Conservation (phyloP, 2,797 vertebrate genomes). For the Gouania willdenowi region DNA sequence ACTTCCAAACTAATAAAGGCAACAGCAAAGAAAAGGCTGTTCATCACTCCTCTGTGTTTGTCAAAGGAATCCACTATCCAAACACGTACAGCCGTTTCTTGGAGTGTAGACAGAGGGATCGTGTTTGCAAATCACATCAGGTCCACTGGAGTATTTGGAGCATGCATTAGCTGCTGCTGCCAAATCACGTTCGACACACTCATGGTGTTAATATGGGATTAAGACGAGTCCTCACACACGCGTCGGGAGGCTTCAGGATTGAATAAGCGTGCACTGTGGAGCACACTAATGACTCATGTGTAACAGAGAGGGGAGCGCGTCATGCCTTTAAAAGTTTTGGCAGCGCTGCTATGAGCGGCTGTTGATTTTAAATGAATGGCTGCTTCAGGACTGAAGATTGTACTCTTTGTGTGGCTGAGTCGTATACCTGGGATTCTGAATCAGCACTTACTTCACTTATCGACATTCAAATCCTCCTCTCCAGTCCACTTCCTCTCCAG, state of each 20-base stretch:
- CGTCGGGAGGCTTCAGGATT: not conserved
- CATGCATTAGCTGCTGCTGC: not conserved
- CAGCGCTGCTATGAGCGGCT: constrained; percentile 14
- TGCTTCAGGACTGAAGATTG: no score
- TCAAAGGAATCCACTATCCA: constrained; percentile 12
- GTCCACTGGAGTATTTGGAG: not conserved
- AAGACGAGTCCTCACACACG: not conserved
- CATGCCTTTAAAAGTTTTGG: constrained; percentile 14
- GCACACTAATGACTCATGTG: constrained; percentile 15
- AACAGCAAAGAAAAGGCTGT: constrained; percentile 44
- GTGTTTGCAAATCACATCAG: constrained; percentile 1
- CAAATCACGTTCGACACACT: not conserved
- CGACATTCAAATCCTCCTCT: constrained; percentile 16
- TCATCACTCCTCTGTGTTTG: constrained; percentile 9
- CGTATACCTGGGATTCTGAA: constrained; percentile 41
- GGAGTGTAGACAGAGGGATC: constrained; percentile 1
- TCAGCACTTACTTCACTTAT: constrained; percentile 10
- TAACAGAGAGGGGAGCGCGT: constrained; percentile 14
- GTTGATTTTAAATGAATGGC: no score
- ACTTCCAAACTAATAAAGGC: constrained; percentile 53
- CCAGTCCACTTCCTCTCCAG: constrained; percentile 2
- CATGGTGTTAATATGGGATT: constrained; percentile 2
- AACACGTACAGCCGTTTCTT: constrained; percentile 1
- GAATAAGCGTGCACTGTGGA: not conserved
- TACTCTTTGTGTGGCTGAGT: no score